phyloP scores from a whole-genome alignment of 2,888 invertebrate species.

The Latheticus oryzae region DNA sequence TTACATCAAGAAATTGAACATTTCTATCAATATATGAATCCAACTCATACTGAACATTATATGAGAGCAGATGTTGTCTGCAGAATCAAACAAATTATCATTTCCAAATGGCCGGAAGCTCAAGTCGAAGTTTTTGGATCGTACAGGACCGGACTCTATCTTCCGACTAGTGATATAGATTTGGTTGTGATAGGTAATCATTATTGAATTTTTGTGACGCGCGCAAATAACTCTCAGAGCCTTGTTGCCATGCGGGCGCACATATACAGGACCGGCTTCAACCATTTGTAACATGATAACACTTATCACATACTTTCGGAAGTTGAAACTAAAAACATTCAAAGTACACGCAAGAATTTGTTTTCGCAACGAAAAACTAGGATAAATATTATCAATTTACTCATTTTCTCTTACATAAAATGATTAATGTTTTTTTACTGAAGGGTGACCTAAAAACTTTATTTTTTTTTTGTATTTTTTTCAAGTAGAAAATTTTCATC shows the following conservation, averaged over 20 bases:
- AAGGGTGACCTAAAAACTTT: no score
- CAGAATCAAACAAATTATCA: conserved; percentile 88
- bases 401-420: no score
- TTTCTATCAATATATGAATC: conserved; percentile 95
- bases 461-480: no score
- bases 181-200: conserved; percentile 73
- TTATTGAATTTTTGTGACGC: conserved; percentile 10
- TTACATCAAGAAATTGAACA: conserved; percentile 98
- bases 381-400: no score
- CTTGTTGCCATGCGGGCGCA: conserved; percentile 43
- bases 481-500: no score
- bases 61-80: conserved; percentile 90
- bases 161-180: conserved; percentile 92
- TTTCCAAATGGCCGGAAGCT: conserved; percentile 91
- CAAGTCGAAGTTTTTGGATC: conserved; percentile 98
- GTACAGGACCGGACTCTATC: conserved; percentile 95
- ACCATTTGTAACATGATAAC: no score
- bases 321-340: no score
- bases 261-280: conserved; percentile 1
- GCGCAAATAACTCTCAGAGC: background rate
- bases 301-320: no score
- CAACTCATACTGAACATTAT: conserved; percentile 90
- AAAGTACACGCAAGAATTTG: no score
- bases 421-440: no score
- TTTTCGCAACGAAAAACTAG: no score